Evolutionary conservation across 1,140 invertebrate genomes (phyloP).

Genomic region (Magallana angulata): DNA sequence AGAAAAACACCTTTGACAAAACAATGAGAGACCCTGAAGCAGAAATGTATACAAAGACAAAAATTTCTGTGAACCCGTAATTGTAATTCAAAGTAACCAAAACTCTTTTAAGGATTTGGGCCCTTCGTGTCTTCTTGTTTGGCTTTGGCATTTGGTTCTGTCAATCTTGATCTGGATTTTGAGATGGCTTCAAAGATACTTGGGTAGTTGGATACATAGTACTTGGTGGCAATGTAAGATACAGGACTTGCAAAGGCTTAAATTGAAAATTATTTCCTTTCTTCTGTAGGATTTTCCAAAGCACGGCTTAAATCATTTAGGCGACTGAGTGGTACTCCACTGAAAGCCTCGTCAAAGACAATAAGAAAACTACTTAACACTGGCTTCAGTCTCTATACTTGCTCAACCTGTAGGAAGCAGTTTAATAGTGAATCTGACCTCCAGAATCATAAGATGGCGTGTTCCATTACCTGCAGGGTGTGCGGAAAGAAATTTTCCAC

Average conservation of each 20-base stretch:
- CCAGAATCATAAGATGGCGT: neutral
- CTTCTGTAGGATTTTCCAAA: neutral
- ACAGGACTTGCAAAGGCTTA: neutral
- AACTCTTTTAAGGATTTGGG: too few species aligned
- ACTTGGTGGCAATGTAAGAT: neutral
- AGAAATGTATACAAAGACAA: constrained; percentile 20
- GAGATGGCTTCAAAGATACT: too few species aligned
- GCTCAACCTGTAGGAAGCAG: neutral
- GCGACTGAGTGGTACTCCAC: neutral
- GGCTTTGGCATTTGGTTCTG: too few species aligned
- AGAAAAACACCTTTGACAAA: neutral
- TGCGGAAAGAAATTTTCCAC: neutral
- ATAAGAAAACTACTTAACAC: neutral
- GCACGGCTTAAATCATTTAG: neutral
- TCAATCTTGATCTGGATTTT: too few species aligned
- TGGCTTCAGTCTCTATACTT: neutral
- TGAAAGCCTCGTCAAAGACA: neutral
- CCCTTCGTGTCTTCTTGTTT: too few species aligned
- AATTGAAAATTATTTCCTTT: neutral
- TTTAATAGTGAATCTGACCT: neutral
- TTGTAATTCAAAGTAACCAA: too few species aligned
- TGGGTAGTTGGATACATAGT: too few species aligned
- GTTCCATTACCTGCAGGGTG: neutral
- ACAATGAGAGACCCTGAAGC: neutral
- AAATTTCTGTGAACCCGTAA: neutral